phyloP scores from a whole-genome alignment of 1,140 invertebrate species.

The Drosophila paulistorum region DNA sequence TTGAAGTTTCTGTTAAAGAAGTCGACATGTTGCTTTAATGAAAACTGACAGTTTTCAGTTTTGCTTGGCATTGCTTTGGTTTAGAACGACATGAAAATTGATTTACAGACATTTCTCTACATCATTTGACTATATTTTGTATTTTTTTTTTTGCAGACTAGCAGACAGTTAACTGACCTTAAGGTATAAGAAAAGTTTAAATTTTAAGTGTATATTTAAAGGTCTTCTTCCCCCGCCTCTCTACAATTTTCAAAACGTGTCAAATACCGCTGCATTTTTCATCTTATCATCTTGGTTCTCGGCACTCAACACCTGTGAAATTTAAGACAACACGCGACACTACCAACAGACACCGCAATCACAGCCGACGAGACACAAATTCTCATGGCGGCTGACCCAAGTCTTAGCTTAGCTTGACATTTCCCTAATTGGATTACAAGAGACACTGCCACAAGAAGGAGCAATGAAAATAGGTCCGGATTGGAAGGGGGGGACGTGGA shows the following conservation, averaged over 20 bases:
- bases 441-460: slow-evolving; percentile 1
- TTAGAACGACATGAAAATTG: slow-evolving; percentile 13
- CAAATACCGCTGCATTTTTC: slow-evolving; percentile 19
- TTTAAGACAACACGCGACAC: slow-evolving; percentile 61
- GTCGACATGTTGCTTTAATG: slow-evolving; percentile 64
- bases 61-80: background rate
- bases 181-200: slow-evolving; percentile 7
- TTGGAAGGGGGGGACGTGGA: background rate
- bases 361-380: slow-evolving; percentile 26
- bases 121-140: too few relatives aligned
- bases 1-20: background rate
- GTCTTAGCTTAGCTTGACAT: slow-evolving; percentile 56
- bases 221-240: background rate
- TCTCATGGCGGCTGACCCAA: slow-evolving; percentile 40
- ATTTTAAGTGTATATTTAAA: background rate
- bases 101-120: slow-evolving; percentile 10
- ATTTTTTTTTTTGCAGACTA: too few relatives aligned
- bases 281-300: slow-evolving; percentile 14
- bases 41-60: slow-evolving; percentile 71
- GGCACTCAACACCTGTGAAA: slow-evolving; percentile 44
- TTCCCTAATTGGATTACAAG: slow-evolving; percentile 74
- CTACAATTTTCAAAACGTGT: slow-evolving; percentile 6
- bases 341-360: slow-evolving; percentile 4
- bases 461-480: background rate
- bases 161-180: too few relatives aligned